Base-by-base conservation (phyloP, 1,140 invertebrate genomes). In the Amyelois transitella region DNA sequence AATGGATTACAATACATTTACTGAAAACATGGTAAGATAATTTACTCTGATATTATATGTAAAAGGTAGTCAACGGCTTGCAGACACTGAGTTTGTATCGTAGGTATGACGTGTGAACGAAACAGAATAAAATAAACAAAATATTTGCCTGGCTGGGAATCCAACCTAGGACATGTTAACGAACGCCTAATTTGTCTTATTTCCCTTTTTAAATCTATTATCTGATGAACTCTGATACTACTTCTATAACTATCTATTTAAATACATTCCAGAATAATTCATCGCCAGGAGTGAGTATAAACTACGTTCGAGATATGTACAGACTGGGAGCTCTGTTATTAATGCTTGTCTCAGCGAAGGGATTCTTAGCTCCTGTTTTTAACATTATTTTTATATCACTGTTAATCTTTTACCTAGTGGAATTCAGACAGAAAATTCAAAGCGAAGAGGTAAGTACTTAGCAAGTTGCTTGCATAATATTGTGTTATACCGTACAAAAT, bases 291-390 rank as follows among this genome's bases (percentile, higher is more conserved):
- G 20, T 58, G 5, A 22, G 7, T 0, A 18, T 45, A 0, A 79
- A 70, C 19, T 80, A 75, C 38, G 21, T 50, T 22, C 55, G 14
- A 0, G 74, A 78, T 4, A 53, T 71, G 12, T 43, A 74, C 0
- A 65, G 79, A 0, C 49, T 72, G 0, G 74, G 69, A 0, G 70
- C 75, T 0, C 51, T 80, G 0, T 2, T 68, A 1, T 18, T 82
- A 0, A 77, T 82, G 79, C 55, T 64, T 0, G 19, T 79, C 6
- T 51, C 58, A 0, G 51, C 79, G 14, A 83, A 83, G 50, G 76
- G 74, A 6, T 77, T 60, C 43, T 38, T 79, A 1, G 54, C 43
- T 0, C 72, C 67, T n/a, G 18, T 55, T 1, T 48, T 79, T 1
- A 75, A 72, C 22, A 55, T 72, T 0, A 44, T 66, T 0, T 58